phyloP scores from a whole-genome alignment of 1,140 invertebrate species.

The Episyrphus balteatus region DNA sequence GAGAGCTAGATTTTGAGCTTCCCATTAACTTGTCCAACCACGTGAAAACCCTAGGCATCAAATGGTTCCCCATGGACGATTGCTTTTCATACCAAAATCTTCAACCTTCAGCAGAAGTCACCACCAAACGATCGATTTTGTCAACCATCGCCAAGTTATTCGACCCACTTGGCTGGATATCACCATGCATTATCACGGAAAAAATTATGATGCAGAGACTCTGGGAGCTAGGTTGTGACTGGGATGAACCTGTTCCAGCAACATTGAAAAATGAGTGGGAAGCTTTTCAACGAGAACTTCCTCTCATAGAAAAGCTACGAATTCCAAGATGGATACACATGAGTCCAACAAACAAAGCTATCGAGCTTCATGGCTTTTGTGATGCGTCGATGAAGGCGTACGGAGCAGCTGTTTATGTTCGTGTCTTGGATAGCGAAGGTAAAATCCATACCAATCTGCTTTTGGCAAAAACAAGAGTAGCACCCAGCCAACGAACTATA shows the following conservation, averaged over 20 bases:
- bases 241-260: constrained; percentile 23
- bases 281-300: background rate
- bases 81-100: constrained; percentile 9
- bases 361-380: constrained; percentile 4
- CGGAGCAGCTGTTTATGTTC: constrained; percentile 1
- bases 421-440: too few species aligned
- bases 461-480: too few species aligned
- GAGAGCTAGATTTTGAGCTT: too few species aligned
- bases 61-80: background rate
- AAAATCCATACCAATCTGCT: too few species aligned
- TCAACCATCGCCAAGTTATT: constrained; percentile 31
- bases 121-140: constrained; percentile 23
- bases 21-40: background rate
- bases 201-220: constrained; percentile 36
- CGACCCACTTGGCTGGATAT: constrained; percentile 35
- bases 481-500: too few species aligned
- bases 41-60: background rate
- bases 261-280: constrained; percentile 16
- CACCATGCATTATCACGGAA: constrained; percentile 21
- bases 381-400: background rate
- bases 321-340: constrained; percentile 1
- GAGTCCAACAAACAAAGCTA: background rate
- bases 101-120: constrained; percentile 9
- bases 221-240: constrained; percentile 20
- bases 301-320: background rate